These are phyloP conservation scores for Isotomurus palustris DNA, from an alignment of 2,888 invertebrate genomes.

Conservation along the genomic window DNA sequence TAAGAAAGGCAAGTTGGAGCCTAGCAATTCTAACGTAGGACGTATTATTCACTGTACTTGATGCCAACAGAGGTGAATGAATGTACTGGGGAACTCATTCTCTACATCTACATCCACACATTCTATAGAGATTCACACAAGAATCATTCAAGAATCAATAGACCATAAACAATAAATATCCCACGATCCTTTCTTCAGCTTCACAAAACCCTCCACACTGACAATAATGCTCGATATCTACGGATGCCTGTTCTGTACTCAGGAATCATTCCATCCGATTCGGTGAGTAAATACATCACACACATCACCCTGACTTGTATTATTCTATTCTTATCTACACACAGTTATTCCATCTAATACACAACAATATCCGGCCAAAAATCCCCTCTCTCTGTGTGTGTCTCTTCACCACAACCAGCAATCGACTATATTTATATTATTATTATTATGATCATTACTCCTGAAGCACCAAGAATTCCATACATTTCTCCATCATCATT, in stretches of 20 bases:
- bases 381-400: too few relatives aligned
- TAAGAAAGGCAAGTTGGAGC: too few relatives aligned
- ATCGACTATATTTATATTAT: not conserved
- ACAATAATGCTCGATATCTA: too few relatives aligned
- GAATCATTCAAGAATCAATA: slow-evolving; percentile 42
- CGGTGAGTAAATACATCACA: not conserved
- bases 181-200: slow-evolving; percentile 13
- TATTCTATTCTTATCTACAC: too few relatives aligned
- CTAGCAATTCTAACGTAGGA: too few relatives aligned
- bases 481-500: not conserved
- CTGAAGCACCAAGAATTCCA: not conserved
- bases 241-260: not conserved
- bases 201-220: slow-evolving; percentile 1
- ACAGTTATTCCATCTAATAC: too few relatives aligned
- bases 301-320: not conserved
- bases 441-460: not conserved
- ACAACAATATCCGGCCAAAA: too few relatives aligned
- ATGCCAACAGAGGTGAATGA: too few relatives aligned
- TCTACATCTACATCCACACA: not conserved
- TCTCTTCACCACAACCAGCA: slow-evolving; percentile 3
- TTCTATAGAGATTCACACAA: slow-evolving; percentile 13
- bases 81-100: too few relatives aligned
- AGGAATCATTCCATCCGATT: slow-evolving; percentile 6
- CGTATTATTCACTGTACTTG: too few relatives aligned
- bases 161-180: slow-evolving; percentile 45